phyloP scores from a whole-genome alignment of 2,888 invertebrate species.

The Andrena praecox region DNA sequence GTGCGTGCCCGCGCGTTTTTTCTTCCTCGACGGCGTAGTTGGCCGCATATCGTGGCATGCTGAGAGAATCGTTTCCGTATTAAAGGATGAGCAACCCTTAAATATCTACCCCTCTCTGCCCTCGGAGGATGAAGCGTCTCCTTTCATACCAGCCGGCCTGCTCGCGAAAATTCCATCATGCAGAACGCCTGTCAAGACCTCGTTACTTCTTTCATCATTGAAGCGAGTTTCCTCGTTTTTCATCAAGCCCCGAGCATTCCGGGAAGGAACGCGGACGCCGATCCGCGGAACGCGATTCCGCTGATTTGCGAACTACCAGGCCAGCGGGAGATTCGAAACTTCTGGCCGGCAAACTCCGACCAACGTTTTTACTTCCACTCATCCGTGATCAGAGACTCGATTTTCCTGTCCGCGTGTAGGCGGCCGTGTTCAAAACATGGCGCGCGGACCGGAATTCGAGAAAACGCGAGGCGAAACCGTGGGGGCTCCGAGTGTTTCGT shows the following conservation, averaged over 20 bases:
- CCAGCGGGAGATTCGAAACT: conserved; percentile 22
- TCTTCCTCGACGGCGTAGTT: conserved; percentile 33
- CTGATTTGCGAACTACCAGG: conserved; percentile 28
- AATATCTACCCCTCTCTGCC: conserved; percentile 5
- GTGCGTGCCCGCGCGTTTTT: conserved; percentile 7
- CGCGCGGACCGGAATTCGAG: too few relatives aligned
- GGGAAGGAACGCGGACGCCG: background rate
- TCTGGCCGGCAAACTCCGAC: background rate
- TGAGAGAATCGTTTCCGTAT: conserved; percentile 35
- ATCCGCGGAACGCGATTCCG: conserved; percentile 10
- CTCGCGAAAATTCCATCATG: conserved; percentile 37
- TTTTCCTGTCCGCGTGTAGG: background rate
- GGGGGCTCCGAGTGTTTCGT: too few relatives aligned
- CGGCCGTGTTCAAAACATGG: too few relatives aligned
- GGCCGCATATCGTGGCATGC: background rate
- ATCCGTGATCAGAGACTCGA: background rate
- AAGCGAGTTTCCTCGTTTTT: conserved; percentile 34
- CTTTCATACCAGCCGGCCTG: background rate
- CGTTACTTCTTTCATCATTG: conserved; percentile 39
- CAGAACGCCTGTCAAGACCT: conserved; percentile 35
- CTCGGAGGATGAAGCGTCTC: background rate
- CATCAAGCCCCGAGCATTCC: background rate
- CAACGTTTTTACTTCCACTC: background rate
- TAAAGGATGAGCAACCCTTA: conserved; percentile 49
- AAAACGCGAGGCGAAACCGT: too few relatives aligned